Conservation (phyloP, 2,113 vertebrate species). For the Silurus meridionalis region DNA sequence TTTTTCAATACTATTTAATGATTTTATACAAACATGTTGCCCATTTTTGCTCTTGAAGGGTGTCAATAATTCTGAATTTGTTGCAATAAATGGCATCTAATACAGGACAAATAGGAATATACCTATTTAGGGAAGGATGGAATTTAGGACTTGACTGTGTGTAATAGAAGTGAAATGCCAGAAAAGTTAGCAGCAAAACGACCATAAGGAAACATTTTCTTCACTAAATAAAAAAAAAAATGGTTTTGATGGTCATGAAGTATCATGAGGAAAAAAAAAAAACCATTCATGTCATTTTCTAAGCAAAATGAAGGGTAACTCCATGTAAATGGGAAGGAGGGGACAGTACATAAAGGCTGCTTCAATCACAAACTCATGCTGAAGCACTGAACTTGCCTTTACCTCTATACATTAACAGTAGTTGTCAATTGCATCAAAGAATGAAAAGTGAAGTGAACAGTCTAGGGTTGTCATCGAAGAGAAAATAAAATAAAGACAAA, state of each 20-base stretch:
- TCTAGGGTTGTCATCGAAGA: constrained; percentile 69
- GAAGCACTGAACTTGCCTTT: constrained; percentile 34
- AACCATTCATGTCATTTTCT: background rate
- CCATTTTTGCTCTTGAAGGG: background rate
- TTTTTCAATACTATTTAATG: background rate
- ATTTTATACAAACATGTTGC: background rate
- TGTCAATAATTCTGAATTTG: constrained; percentile 11
- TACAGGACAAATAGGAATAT: background rate
- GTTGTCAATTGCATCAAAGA: constrained; percentile 88
- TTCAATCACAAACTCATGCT: constrained; percentile 33
- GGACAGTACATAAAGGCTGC: background rate
- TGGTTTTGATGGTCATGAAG: background rate
- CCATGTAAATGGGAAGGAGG: background rate
- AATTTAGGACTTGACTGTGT: constrained; percentile 14
- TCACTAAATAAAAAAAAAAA: background rate
- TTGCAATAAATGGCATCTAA: background rate
- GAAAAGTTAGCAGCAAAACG: constrained; percentile 22
- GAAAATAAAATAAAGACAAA: constrained; percentile 36
- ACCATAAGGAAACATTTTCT: background rate
- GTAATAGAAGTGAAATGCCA: no score
- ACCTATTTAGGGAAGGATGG: background rate
- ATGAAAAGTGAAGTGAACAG: constrained; percentile 80
- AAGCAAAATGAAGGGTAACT: background rate
- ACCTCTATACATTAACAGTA: constrained; percentile 79
- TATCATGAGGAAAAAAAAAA: background rate